A percentile compares a stretch with the other conserved stretches of the same genome.
These are phyloP conservation scores for Brachynemurus nebulosus DNA, from an alignment of 2,888 invertebrate species.

Conservation along the genomic window DNA sequence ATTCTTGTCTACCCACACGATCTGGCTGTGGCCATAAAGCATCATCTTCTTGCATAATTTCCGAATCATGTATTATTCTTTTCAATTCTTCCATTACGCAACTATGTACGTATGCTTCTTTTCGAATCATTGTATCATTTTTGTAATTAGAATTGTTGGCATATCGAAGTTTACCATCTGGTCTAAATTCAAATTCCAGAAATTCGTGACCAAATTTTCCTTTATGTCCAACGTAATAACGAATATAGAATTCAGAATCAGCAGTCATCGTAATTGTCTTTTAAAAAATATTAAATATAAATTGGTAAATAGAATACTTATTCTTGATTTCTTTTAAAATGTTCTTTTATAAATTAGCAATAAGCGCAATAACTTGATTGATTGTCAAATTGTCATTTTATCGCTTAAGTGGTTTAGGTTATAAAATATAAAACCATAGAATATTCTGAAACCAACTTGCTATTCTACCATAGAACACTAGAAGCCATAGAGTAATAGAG, in stretches of 20 bases:
- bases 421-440: no score
- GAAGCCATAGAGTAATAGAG: no score
- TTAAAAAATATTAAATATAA: no score
- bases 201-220: slow-evolving; percentile 99
- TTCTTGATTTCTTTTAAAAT: no score
- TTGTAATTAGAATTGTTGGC: slow-evolving; percentile 99
- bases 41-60: slow-evolving; percentile 90
- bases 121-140: slow-evolving; percentile 99
- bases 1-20: slow-evolving; percentile 76
- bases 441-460: no score
- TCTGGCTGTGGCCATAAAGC: slow-evolving; percentile 80
- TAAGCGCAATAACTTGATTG: no score
- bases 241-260: slow-evolving; percentile 63
- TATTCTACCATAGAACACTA: no score
- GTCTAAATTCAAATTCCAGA: slow-evolving; percentile 96
- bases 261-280: no score
- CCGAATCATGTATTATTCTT: slow-evolving; percentile 91
- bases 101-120: slow-evolving; percentile 91
- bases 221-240: slow-evolving; percentile 98
- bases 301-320: no score
- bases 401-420: no score
- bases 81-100: slow-evolving; percentile 97
- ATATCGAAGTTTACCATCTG: slow-evolving; percentile 94
- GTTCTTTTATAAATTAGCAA: no score
- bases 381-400: no score